These are phyloP conservation scores for Eurystomus gularis DNA, from an alignment of 2,113 vertebrate genomes.

Conservation along the genomic window DNA sequence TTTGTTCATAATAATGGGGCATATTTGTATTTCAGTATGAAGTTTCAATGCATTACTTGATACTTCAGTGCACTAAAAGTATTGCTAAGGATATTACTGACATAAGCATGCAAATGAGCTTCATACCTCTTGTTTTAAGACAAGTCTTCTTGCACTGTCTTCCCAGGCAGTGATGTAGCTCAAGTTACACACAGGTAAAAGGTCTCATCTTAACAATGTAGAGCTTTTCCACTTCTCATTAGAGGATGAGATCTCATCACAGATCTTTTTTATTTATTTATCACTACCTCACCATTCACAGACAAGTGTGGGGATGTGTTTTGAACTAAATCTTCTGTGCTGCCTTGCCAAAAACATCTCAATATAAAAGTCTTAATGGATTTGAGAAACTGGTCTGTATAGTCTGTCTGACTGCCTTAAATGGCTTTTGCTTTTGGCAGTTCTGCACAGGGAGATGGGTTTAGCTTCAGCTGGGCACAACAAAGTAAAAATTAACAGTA, in stretches of 20 bases:
- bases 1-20: not conserved
- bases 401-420: not conserved
- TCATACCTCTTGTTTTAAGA: not conserved
- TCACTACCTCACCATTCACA: not conserved
- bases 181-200: not conserved
- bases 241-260: not conserved
- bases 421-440: not conserved
- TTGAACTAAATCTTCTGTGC: not conserved
- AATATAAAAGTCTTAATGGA: not conserved
- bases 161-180: not conserved
- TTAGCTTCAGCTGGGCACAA: not conserved
- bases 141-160: too few species aligned
- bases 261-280: not conserved
- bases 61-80: not conserved
- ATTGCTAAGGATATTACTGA: not conserved
- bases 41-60: not conserved
- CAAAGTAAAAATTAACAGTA: not conserved
- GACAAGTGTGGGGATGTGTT: not conserved
- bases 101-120: not conserved
- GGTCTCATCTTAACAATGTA: not conserved
- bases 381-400: not conserved
- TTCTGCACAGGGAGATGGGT: not conserved
- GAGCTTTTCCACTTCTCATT: not conserved
- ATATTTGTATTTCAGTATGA: not conserved
- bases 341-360: not conserved